Base-by-base conservation (phyloP, 2,888 invertebrate genomes). In the Acleris emargana region DNA sequence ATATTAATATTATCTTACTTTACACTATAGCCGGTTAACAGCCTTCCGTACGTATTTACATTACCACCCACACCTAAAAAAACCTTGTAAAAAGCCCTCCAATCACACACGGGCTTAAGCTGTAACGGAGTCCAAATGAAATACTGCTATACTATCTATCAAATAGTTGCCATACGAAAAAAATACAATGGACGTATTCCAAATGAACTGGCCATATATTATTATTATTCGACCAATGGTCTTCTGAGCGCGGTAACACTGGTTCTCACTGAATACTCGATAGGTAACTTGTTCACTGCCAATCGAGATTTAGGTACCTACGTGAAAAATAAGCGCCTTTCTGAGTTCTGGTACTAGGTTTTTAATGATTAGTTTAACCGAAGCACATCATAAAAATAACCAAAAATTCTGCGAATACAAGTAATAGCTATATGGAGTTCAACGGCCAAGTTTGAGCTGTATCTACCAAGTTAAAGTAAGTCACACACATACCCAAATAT, bases 171-270 rank as follows among this genome's bases (percentile, higher is more conserved):
- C 61, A 61, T 66, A 61, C 61, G 60, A 61, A 68, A 64, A 82
- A 81, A 86, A 83, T 71, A 86, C 84, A 86, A 86, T 84, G 69
- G 82, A 64, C 62, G 75, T 78, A 77, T 76, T 75, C 75, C 68
- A 69, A 77, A 76, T 74, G 78, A 72, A 74, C 74, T 73, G 75
- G 73, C 73, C 74, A 77, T 80, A 79, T 84, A 82, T 84, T 84
- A 84, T 81, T 83, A 82, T 81, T 77, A 77, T 77, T 72, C 74
- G 75, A 70, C 76, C 78, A 72, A 76, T 81, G 76, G 79, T 73
- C 76, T 78, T 75, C 72, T 77, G 72, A 72, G 71, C 66, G 60
- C 5, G 59, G 53, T 76, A 81, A 76, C 71, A 75, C 42, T 45
- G 52, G 72, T 73, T 73, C 68, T 76, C 75, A 70, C 69, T 38